Evolutionary conservation across 2,888 invertebrate species (phyloP), one percentile per base, ranked within the genome.

Genomic region (Thalpophila matura): DNA sequence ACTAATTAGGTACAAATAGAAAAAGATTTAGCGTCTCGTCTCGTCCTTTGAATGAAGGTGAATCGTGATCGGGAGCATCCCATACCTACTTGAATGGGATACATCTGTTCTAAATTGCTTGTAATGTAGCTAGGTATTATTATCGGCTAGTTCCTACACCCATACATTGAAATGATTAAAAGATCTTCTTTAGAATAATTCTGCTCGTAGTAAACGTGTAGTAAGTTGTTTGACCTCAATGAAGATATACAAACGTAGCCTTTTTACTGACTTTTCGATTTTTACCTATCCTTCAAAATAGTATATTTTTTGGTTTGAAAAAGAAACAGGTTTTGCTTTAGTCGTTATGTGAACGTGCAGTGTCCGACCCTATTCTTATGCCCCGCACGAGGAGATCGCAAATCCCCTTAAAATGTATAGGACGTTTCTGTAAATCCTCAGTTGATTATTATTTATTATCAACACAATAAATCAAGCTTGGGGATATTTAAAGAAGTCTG

Each of bases 401-500:
- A 92, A 93, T 91, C 93, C 91, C 91, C 90, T 90, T 91, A 92
- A 89, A 92, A 92, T 91, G 91, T 91, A 92, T 90, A 90, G 88
- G 90, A 91, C 90, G 89, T 91, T 91, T 89, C 88, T 88, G 84
- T 85, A 91, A 91, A 93, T 91, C 93, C 91, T 87, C 79, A 84
- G 86, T 91, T 92, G 92, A 92, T 93, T 92, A 92, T 92, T 93
- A 92, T 92, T 93, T 93, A 93, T 93, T 92, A 91, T 91, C 92
- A 89, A 81, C 82, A 83, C 86, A 85, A 89, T 90, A 88, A 90
- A 91, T 91, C 91, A 91, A 85, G 83, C 85, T 82, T 67, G 77
- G 76, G 73, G 76, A 80, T 67, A 80, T 83, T 77, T 80, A 80
- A 80, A 79, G 72, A 76, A 76, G 56, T 75, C 67, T 77, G 72